Percentiles rank a stretch among this genome's conserved stretches.
These are phyloP conservation scores for Syngnathus scovelli DNA, from an alignment of 2,113 vertebrate genomes.

Conservation along the genomic window DNA sequence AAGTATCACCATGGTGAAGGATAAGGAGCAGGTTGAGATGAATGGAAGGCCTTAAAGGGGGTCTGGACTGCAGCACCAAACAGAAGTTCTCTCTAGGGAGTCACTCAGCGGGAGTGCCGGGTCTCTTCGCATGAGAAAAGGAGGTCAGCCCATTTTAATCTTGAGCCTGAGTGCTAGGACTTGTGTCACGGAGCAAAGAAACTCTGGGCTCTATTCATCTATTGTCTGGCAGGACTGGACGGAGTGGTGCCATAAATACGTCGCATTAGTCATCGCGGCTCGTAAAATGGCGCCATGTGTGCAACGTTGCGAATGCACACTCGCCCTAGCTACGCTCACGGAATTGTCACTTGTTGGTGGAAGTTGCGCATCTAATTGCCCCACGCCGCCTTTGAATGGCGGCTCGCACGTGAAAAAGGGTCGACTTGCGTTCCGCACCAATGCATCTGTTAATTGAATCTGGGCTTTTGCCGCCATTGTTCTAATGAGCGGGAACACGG, in stretches of 20 bases:
- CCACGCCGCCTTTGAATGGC: constrained; percentile 9
- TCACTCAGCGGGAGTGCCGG: constrained; percentile 55
- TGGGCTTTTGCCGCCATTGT: constrained; percentile 55
- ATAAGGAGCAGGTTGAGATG: constrained; percentile 60
- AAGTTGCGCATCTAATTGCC: constrained; percentile 16
- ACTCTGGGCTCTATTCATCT: constrained; percentile 61
- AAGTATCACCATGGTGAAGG: constrained; percentile 24
- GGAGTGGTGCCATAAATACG: constrained; percentile 62
- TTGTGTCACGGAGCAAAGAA: constrained; percentile 63
- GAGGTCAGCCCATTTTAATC: constrained; percentile 64
- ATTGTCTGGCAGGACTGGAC: constrained; percentile 56
- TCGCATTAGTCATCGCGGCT: constrained; percentile 39
- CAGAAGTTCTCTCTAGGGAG: constrained; percentile 73
- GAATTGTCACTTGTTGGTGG: constrained; percentile 15
- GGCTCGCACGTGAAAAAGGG: constrained; percentile 36
- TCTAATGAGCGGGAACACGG: constrained; percentile 69
- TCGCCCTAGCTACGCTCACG: neutral
- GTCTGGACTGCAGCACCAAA: constrained; percentile 59
- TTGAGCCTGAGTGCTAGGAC: constrained; percentile 65
- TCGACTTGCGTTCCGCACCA: constrained; percentile 44
- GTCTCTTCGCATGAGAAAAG: constrained; percentile 69
- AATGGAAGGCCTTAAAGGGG: constrained; percentile 54
- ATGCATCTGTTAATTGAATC: constrained; percentile 63
- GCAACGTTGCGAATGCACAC: constrained; percentile 8
- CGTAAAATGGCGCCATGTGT: constrained; percentile 41